These are phyloP conservation scores for Silvanus unidentatus DNA, from an alignment of 2,888 invertebrate species.

Conservation along the genomic window DNA sequence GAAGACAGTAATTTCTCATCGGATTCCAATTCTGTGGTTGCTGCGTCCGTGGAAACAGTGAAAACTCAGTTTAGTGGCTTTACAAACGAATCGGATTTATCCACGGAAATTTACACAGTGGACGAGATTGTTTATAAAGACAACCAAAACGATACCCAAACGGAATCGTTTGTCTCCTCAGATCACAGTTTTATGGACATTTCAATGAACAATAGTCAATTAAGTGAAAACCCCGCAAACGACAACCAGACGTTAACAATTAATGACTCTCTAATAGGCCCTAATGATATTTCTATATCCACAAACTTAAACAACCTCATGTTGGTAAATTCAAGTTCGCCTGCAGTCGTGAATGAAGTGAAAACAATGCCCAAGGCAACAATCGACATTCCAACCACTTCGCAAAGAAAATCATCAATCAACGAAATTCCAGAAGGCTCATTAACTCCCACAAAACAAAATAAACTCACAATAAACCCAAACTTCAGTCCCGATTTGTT, in stretches of 20 bases:
- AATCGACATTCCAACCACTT: no score
- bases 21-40: neutral
- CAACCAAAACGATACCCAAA: neutral
- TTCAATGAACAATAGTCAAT: neutral
- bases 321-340: no score
- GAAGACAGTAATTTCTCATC: neutral
- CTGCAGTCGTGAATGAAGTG: no score
- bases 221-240: neutral
- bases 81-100: constrained; percentile 11
- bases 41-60: neutral
- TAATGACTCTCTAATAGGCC: no score
- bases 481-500: constrained; percentile 57
- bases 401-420: no score
- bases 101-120: constrained; percentile 8
- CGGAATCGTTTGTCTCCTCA: neutral
- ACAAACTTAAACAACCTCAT: constrained; percentile 9
- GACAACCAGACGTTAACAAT: no score
- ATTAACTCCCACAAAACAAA: constrained; percentile 10
- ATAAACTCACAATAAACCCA: constrained; percentile 15
- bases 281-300: neutral
- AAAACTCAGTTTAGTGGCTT: constrained; percentile 8
- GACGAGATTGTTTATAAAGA: constrained; percentile 5
- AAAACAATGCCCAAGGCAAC: no score
- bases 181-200: neutral
- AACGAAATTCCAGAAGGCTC: constrained; percentile 8